A percentile compares a stretch with the other conserved stretches of the same genome.
phyloP scores from a whole-genome alignment of 1,140 invertebrate species.

The Drosophila sp. region DNA sequence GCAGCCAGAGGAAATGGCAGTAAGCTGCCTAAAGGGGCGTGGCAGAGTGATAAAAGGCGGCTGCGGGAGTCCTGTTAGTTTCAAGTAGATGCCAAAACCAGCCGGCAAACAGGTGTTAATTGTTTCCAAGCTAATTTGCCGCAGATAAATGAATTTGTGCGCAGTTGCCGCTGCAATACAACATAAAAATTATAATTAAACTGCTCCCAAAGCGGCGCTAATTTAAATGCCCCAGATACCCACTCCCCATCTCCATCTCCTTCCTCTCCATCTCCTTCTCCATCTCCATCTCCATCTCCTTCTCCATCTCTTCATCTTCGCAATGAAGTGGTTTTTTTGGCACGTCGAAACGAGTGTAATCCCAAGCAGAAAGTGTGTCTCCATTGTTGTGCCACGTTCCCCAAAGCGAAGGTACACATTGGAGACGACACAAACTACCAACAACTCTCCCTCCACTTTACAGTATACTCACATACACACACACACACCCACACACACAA shows the following conservation, averaged over 20 bases:
- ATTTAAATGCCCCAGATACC: constrained; percentile 37
- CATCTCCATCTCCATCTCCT: neutral
- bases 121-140: constrained; percentile 79
- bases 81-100: constrained; percentile 69
- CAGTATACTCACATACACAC: constrained; percentile 8
- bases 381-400: constrained; percentile 12
- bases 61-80: constrained; percentile 60
- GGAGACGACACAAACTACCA: constrained; percentile 39
- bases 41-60: too few relatives aligned
- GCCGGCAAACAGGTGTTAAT: constrained; percentile 77
- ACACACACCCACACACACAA: constrained; percentile 4
- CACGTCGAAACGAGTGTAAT: constrained; percentile 12
- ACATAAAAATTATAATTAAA: constrained; percentile 75
- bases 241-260: neutral
- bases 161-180: constrained; percentile 12
- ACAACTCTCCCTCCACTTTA: neutral
- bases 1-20: constrained; percentile 1
- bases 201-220: constrained; percentile 55
- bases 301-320: neutral
- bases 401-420: constrained; percentile 16
- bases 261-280: too few relatives aligned
- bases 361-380: constrained; percentile 10
- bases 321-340: constrained; percentile 19
- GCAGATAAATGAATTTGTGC: constrained; percentile 67
- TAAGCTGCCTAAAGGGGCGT: constrained; percentile 4